These are phyloP conservation scores for Antheraea assamensis DNA, from an alignment of 2,888 invertebrate genomes.

Conservation along the genomic window DNA sequence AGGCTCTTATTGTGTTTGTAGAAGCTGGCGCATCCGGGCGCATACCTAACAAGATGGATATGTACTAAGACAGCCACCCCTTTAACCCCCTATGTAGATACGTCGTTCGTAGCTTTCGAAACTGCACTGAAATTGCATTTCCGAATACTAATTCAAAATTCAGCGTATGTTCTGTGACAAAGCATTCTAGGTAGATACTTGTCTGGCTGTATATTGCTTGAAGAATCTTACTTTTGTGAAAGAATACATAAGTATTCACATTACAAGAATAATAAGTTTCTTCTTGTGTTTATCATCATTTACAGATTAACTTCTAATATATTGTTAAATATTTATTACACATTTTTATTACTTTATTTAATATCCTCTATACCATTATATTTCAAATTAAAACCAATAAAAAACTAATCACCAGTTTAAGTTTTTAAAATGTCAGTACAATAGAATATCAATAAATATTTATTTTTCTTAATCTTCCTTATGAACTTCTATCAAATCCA, in stretches of 20 bases:
- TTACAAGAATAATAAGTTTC: no score
- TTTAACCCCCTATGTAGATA: constrained; percentile 63
- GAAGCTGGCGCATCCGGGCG: constrained; percentile 81
- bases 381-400: neutral
- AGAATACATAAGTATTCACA: neutral
- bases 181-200: neutral
- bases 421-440: neutral
- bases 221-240: neutral
- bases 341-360: neutral
- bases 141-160: constrained; percentile 75
- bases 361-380: neutral
- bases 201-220: constrained; percentile 8
- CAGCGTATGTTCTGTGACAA: constrained; percentile 37
- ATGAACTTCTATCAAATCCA: neutral
- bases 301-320: neutral
- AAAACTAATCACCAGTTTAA: neutral
- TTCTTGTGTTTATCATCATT: neutral
- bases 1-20: constrained; percentile 82
- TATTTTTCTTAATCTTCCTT: neutral
- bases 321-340: neutral
- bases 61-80: constrained; percentile 69
- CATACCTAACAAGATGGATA: constrained; percentile 82
- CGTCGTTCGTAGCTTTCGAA: constrained; percentile 49
- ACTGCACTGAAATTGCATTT: constrained; percentile 80
- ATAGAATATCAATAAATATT: neutral